Conservation (phyloP, 2,888 invertebrate genomes). For the Yponomeuta evonymella region DNA sequence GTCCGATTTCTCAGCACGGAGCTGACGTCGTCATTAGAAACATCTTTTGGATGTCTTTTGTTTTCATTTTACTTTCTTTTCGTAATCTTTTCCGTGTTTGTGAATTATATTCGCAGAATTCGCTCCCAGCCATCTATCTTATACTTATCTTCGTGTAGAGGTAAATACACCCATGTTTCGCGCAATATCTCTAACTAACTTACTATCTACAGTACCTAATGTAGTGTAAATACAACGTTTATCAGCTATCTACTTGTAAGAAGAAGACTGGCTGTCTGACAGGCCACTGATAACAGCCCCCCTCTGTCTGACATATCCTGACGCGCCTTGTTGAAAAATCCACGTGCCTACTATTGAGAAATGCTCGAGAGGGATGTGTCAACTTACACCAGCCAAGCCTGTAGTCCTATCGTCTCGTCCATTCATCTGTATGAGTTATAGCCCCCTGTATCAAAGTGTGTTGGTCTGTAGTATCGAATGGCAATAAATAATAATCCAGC, state of each 20-base stretch:
- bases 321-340: not conserved
- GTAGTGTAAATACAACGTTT: not conserved
- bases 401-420: conserved; percentile 1
- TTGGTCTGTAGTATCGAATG: not conserved
- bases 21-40: not conserved
- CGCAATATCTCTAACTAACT: not conserved
- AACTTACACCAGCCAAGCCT: not conserved
- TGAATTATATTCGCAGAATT: too few relatives aligned
- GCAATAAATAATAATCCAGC: not conserved
- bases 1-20: not conserved
- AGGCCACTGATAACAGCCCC: not conserved
- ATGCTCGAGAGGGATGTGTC: not conserved
- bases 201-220: conserved; percentile 2
- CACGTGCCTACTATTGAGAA: not conserved
- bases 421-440: not conserved
- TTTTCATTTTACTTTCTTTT: not conserved
- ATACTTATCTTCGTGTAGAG: not conserved
- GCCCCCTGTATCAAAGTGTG: not conserved
- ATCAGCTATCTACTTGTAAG: not conserved
- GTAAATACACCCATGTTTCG: not conserved
- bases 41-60: not conserved
- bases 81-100: not conserved
- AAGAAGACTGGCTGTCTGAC: not conserved
- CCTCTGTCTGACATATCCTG: not conserved
- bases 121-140: too few relatives aligned